Evolutionary conservation across 2,797 vertebrate genomes (phyloP).

Genomic region (Stomatorhinus walkeri): DNA sequence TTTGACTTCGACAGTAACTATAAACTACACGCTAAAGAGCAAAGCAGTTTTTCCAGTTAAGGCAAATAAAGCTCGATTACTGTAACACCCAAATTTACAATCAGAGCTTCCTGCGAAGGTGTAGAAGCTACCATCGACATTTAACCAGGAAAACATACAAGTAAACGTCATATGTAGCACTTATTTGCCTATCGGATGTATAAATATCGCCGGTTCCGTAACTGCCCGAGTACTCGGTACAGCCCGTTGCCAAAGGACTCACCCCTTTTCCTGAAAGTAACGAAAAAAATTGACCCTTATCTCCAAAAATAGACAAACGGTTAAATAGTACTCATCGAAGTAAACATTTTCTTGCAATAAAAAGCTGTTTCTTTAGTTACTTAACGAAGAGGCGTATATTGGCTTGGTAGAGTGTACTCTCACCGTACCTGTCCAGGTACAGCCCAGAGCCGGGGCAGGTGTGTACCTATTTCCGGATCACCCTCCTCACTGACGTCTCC

Average conservation of each 20-base stretch:
- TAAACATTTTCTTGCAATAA: background rate
- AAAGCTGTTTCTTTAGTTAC: background rate
- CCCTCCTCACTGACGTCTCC: conserved; percentile 6
- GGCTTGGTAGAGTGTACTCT: background rate
- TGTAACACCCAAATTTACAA: background rate
- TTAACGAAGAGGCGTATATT: no score
- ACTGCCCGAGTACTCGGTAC: background rate
- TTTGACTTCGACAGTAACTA: background rate
- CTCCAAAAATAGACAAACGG: background rate
- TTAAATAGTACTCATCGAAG: background rate
- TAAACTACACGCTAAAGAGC: background rate
- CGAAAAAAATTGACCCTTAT: background rate
- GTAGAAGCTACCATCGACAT: background rate
- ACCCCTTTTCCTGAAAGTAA: background rate
- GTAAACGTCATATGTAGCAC: background rate
- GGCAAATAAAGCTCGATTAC: background rate
- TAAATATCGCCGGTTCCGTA: background rate
- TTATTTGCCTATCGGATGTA: background rate
- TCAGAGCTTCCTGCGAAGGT: background rate
- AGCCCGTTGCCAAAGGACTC: background rate
- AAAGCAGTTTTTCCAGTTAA: background rate
- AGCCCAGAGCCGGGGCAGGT: background rate
- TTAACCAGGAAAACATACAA: background rate
- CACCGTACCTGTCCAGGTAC: conserved; percentile 20
- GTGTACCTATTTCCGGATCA: conserved; percentile 15